Conservation (phyloP, 53 echinoderm and acorn worm species). For the Pentamera pediparva region DNA sequence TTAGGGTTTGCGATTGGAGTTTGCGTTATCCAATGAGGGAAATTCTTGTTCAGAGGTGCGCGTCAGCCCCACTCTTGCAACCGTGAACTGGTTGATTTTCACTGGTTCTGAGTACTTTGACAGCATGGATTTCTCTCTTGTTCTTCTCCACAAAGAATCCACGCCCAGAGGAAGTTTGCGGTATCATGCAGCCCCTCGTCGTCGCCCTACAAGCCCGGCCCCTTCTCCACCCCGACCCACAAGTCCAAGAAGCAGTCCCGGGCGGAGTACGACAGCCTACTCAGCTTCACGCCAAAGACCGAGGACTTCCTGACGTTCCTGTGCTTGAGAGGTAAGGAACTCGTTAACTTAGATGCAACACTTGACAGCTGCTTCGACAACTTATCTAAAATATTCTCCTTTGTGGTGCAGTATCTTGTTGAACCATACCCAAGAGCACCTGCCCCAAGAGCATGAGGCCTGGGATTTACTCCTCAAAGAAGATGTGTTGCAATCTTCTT, state of each 20-base stretch:
- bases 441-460: not conserved
- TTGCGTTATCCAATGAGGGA: no score
- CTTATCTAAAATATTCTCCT: not conserved
- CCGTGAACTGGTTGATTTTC: no score
- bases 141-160: not conserved
- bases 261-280: conserved; percentile 49
- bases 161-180: conserved; percentile 97
- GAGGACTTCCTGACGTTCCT: conserved; percentile 99
- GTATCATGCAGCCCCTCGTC: conserved; percentile 27
- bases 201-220: conserved; percentile 45
- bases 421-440: not conserved
- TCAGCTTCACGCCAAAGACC: conserved; percentile 80
- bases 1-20: no score
- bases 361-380: no score
- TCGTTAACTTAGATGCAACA: no score
- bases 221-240: conserved; percentile 67
- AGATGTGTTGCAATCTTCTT: not conserved
- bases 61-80: no score
- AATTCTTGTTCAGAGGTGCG: no score
- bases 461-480: not conserved
- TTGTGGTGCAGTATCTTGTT: not conserved
- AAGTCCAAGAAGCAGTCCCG: conserved; percentile 42
- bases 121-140: no score
- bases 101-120: no score
- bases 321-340: conserved; percentile 85